These are phyloP conservation scores for Phodopus roborovskii DNA, from an alignment of 2,113 vertebrate species.

Conservation along the genomic window DNA sequence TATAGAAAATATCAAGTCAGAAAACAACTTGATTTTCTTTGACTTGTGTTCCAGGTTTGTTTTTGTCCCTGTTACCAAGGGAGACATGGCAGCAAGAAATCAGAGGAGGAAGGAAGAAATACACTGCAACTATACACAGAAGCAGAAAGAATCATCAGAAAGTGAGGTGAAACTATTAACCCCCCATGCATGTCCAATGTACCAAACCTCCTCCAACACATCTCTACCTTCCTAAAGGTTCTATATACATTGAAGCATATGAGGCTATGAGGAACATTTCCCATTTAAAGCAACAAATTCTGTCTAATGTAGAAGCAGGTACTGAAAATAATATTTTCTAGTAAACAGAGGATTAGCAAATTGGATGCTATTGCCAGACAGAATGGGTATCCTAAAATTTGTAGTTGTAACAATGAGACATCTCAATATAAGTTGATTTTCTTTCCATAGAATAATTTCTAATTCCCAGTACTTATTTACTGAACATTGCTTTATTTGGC, in stretches of 20 bases:
- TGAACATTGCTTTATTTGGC: constrained; percentile 49
- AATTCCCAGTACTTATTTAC: constrained; percentile 26
- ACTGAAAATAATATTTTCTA: neutral
- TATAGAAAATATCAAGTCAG: too few relatives aligned
- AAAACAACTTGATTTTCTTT: neutral
- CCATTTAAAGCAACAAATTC: neutral
- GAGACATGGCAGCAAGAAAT: too few relatives aligned
- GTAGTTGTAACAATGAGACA: neutral
- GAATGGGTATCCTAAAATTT: neutral
- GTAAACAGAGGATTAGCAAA: constrained; percentile 7
- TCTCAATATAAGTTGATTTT: constrained; percentile 34
- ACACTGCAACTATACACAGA: neutral
- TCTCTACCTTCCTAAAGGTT: neutral
- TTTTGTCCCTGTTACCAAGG: neutral
- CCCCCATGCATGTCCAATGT: too few relatives aligned
- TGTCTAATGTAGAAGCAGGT: too few relatives aligned
- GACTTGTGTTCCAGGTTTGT: neutral
- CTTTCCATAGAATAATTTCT: constrained; percentile 60
- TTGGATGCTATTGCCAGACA: neutral
- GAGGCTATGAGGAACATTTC: neutral
- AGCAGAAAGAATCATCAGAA: neutral
- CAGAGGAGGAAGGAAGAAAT: neutral
- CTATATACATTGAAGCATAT: neutral
- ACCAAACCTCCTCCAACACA: neutral
- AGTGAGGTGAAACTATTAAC: neutral